A percentile compares a stretch with the other conserved stretches of the same genome.
These are phyloP conservation scores for Chirona hameri DNA, from an alignment of 2,888 invertebrate genomes.

Conservation along the genomic window DNA sequence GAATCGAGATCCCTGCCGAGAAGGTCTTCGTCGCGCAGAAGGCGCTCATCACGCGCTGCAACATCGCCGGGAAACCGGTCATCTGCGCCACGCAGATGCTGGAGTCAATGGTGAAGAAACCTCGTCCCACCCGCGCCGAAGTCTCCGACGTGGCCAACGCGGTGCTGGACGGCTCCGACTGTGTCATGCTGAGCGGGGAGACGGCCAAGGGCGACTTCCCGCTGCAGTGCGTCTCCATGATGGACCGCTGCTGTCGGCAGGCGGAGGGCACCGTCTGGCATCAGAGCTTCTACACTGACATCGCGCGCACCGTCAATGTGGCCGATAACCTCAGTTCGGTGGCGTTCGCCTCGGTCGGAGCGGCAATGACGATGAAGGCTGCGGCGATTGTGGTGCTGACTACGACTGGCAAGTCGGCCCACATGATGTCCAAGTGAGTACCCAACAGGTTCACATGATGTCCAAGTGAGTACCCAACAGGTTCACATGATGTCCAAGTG, in stretches of 20 bases:
- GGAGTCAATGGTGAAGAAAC: constrained; percentile 98
- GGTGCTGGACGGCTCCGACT: constrained; percentile 94
- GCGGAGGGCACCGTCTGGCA: constrained; percentile 97
- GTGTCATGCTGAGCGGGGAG: constrained; percentile 98
- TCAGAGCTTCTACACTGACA: constrained; percentile 78
- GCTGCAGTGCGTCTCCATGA: constrained; percentile 66
- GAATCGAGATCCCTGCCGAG: constrained; percentile 96
- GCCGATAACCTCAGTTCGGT: background rate
- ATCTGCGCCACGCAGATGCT: constrained; percentile 99
- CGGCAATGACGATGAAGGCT: constrained; percentile 82
- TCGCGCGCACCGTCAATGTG: constrained; percentile 54
- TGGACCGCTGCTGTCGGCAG: constrained; percentile 93
- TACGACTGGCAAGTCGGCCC: constrained; percentile 78
- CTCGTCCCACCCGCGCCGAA: constrained; percentile 93
- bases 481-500: too few species aligned
- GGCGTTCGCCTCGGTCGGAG: constrained; percentile 93
- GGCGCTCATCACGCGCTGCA: constrained; percentile 96
- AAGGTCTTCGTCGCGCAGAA: constrained; percentile 97
- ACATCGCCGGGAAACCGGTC: constrained; percentile 91
- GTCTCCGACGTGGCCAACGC: constrained; percentile 97
- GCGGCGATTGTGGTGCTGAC: constrained; percentile 86
- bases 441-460: too few species aligned
- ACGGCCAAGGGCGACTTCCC: constrained; percentile 98
- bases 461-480: too few species aligned
- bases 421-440: constrained; percentile 80